These are phyloP conservation scores for Meleagris gallopavo DNA, from an alignment of 2,113 vertebrate species.

Conservation along the genomic window DNA sequence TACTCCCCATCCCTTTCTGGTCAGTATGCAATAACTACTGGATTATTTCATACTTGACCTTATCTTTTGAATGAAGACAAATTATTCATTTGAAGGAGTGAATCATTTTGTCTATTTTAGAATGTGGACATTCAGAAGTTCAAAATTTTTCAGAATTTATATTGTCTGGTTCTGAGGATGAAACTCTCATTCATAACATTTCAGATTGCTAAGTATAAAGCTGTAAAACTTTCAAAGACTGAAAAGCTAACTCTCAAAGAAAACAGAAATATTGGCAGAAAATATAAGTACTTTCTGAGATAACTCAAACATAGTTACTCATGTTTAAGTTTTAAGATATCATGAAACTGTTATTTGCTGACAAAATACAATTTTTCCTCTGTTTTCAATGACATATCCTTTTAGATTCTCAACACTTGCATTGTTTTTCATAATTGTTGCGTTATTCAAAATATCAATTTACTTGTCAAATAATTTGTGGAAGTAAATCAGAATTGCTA, in stretches of 20 bases:
- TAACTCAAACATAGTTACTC: background rate
- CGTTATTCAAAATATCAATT: background rate
- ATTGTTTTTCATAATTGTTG: background rate
- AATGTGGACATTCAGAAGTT: background rate
- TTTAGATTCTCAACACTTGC: background rate
- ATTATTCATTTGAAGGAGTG: background rate
- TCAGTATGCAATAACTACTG: background rate
- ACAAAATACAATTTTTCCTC: background rate
- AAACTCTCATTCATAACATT: background rate
- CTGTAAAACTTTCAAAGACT: background rate
- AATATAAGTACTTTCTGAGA: background rate
- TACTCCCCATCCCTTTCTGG: background rate
- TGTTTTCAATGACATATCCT: background rate
- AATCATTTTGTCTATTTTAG: background rate
- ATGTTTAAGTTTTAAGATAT: background rate
- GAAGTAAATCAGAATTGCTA: background rate
- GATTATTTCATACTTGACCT: conserved; percentile 39
- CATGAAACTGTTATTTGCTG: background rate
- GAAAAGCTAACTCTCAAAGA: background rate
- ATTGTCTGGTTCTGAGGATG: background rate
- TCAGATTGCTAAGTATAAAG: background rate
- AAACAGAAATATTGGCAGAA: background rate
- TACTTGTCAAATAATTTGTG: background rate
- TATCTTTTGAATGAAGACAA: background rate
- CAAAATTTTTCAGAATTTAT: background rate